These are phyloP conservation scores for Eutrigla gurnardus DNA, from an alignment of 2,797 vertebrate species.

Conservation along the genomic window DNA sequence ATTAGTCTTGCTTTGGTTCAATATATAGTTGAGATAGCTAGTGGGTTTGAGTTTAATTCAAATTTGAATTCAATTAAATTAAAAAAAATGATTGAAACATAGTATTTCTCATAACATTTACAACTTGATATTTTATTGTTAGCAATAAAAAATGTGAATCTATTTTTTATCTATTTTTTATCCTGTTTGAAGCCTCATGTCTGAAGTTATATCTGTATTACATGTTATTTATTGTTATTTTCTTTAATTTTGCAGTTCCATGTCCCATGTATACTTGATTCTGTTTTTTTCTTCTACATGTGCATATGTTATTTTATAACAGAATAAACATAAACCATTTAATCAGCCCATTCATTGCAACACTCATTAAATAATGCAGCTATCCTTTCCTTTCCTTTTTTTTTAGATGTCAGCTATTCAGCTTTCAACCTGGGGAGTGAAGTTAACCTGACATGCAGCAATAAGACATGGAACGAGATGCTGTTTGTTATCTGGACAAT, in stretches of 20 bases:
- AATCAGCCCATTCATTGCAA: neutral
- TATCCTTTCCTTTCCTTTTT: neutral
- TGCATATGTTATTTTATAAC: neutral
- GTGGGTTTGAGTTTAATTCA: neutral
- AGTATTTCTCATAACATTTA: neutral
- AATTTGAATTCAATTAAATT: neutral
- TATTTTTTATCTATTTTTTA: neutral
- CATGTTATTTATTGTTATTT: neutral
- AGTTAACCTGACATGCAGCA: slow-evolving; percentile 61
- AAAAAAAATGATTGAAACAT: neutral
- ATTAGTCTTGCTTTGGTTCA: neutral
- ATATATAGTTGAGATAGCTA: neutral
- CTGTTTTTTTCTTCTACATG: neutral
- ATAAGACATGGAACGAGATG: slow-evolving; percentile 48
- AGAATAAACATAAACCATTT: neutral
- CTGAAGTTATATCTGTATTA: neutral
- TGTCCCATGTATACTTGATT: neutral
- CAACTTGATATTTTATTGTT: neutral
- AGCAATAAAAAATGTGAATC: neutral
- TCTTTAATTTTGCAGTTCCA: neutral
- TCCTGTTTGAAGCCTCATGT: neutral
- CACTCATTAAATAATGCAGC: neutral
- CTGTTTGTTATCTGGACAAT: slow-evolving; percentile 75
- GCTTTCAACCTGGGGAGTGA: slow-evolving; percentile 42
- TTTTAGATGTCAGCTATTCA: slow-evolving; percentile 52